Conservation (phyloP, 2,888 invertebrate genomes). For the Eilema caniola region DNA sequence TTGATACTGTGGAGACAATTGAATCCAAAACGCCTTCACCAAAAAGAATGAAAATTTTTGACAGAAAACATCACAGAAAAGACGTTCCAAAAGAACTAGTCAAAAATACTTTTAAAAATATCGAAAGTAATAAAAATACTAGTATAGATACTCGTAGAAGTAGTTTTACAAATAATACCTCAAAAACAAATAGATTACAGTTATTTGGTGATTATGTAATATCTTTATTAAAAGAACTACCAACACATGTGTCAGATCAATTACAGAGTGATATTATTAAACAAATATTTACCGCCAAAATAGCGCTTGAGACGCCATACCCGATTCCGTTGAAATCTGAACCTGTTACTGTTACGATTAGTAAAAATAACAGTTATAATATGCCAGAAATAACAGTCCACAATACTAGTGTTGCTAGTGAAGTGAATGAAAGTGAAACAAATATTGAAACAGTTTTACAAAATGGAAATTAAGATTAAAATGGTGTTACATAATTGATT, state of each 20-base stretch:
- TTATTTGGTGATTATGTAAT: slow-evolving; percentile 60
- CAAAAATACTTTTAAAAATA: not conserved
- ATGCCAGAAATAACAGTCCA: slow-evolving; percentile 16
- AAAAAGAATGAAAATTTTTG: not conserved
- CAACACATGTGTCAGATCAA: slow-evolving; percentile 52
- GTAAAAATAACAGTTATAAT: not conserved
- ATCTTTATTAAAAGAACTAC: slow-evolving; percentile 59
- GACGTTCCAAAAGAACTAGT: slow-evolving; percentile 15
- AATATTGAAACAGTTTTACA: not conserved
- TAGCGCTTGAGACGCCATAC: slow-evolving; percentile 15
- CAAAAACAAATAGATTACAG: slow-evolving; percentile 44
- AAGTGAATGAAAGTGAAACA: not conserved
- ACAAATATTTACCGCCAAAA: slow-evolving; percentile 41
- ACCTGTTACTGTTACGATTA: slow-evolving; percentile 10
- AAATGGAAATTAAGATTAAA: not conserved
- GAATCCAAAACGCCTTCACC: not conserved
- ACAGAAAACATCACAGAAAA: not conserved
- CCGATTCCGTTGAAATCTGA: slow-evolving; percentile 9
- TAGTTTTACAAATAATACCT: not conserved
- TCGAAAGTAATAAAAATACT: not conserved
- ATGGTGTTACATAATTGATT: not conserved
- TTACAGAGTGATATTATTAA: slow-evolving; percentile 61
- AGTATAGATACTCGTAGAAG: not conserved
- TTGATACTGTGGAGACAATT: not conserved
- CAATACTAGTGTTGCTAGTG: slow-evolving; percentile 8